phyloP scores from a whole-genome alignment of 2,113 vertebrate genomes.

The Megaceryle torquata region DNA sequence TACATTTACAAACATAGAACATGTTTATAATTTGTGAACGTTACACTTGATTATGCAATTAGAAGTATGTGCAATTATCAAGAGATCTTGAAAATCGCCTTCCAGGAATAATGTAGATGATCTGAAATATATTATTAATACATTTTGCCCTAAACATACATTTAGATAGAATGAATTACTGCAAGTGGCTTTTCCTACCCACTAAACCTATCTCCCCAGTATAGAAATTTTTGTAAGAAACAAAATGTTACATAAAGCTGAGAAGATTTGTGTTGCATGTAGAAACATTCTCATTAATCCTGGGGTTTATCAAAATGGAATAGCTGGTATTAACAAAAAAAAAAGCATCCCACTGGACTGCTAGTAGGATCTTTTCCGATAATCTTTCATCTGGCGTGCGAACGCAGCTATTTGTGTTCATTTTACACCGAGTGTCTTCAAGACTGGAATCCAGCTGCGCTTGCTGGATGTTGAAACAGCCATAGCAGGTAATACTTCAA shows the following conservation, averaged over 20 bases:
- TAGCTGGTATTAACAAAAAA: conserved; percentile 9
- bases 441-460: not conserved
- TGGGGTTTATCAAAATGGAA: not conserved
- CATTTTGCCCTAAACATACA: not conserved
- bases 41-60: not conserved
- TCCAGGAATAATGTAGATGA: not conserved
- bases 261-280: conserved; percentile 8
- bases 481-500: not conserved
- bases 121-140: not conserved
- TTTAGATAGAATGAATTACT: not conserved
- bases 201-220: not conserved
- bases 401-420: not conserved
- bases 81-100: not conserved
- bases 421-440: not conserved
- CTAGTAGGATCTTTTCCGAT: not conserved
- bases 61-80: not conserved
- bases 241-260: not conserved
- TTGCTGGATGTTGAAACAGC: not conserved
- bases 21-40: not conserved
- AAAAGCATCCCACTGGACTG: not conserved
- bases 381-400: not conserved
- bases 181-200: not conserved
- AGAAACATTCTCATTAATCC: conserved; percentile 21
- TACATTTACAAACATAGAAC: not conserved
- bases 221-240: not conserved